These are phyloP conservation scores for Hyaena hyaena DNA, from an alignment of 2,113 vertebrate species.

Conservation along the genomic window DNA sequence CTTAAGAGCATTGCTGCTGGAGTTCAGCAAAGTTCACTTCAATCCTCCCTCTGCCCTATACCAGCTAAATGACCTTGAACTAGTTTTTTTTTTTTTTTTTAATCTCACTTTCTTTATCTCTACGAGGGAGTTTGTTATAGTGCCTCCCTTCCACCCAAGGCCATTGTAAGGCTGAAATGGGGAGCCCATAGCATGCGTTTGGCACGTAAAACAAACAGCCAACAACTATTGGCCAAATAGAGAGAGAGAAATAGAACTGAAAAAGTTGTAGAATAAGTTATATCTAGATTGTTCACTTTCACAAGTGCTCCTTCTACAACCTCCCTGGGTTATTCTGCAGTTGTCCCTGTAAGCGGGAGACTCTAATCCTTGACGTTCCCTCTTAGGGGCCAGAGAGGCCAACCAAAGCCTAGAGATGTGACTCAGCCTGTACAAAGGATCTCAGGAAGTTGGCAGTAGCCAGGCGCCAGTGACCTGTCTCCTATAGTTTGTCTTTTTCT, in stretches of 20 bases:
- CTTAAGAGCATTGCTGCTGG: neutral
- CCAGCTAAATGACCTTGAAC: neutral
- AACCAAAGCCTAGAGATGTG: neutral
- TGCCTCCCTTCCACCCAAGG: neutral
- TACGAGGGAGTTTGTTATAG: neutral
- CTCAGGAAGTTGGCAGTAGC: neutral
- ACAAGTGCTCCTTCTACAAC: neutral
- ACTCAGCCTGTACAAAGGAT: neutral
- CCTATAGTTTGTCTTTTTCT: fast-evolving
- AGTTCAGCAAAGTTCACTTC: neutral
- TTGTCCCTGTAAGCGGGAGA: neutral
- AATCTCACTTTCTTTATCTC: neutral
- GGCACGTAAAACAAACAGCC: neutral
- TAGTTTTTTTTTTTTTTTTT: neutral
- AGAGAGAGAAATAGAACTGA: neutral
- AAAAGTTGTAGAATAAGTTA: neutral
- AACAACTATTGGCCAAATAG: neutral
- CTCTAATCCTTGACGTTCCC: neutral
- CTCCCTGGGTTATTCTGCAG: neutral
- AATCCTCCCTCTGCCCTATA: neutral
- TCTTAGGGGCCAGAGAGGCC: neutral
- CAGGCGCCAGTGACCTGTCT: too few species aligned
- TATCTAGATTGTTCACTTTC: neutral
- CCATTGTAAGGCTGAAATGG: neutral
- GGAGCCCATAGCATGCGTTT: neutral